Evolutionary conservation across 2,797 vertebrate species (phyloP).

Genomic region (Gymnoscopelus microlampas): DNA sequence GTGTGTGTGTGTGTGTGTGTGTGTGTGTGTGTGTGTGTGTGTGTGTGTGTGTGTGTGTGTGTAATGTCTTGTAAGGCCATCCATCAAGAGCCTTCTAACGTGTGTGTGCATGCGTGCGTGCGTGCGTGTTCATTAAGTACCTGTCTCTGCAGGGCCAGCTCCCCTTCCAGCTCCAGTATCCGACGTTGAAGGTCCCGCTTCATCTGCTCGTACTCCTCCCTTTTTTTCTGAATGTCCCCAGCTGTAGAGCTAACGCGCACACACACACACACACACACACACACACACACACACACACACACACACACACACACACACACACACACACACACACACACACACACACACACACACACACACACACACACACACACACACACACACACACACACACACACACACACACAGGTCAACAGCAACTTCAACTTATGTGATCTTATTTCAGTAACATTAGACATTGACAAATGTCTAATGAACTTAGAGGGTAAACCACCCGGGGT

Average conservation of each 20-base stretch:
- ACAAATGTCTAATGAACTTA: too few species aligned
- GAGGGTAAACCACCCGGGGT: too few species aligned
- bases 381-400: too few species aligned
- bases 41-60: background rate
- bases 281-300: constrained; percentile 16
- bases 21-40: background rate
- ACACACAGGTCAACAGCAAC: too few species aligned
- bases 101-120: constrained; percentile 18
- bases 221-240: constrained; percentile 65
- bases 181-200: constrained; percentile 74
- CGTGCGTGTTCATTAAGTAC: constrained; percentile 57
- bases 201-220: constrained; percentile 75
- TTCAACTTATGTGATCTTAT: too few species aligned
- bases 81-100: background rate
- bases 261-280: constrained; percentile 5
- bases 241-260: constrained; percentile 70
- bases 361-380: too few species aligned
- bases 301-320: constrained; percentile 9
- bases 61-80: background rate
- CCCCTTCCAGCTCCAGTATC: constrained; percentile 75
- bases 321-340: too few species aligned
- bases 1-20: background rate
- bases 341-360: too few species aligned
- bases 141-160: constrained; percentile 82
- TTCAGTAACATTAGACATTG: too few species aligned